Percentiles rank a stretch among this genome's conserved stretches.
Conservation (phyloP, 1,140 invertebrate genomes). For the Papilio polytes region DNA sequence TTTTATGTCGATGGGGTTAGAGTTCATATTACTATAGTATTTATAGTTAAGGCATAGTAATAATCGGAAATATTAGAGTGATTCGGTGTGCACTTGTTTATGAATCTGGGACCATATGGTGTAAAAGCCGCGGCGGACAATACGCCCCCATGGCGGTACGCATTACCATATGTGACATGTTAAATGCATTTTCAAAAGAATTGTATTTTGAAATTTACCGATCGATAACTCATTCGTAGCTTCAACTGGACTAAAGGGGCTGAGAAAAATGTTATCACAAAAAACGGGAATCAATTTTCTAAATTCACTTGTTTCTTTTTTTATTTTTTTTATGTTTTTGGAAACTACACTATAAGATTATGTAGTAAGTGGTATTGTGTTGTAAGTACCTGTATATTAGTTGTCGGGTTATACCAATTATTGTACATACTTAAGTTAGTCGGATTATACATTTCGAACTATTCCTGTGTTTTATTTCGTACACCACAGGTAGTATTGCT, state of each 20-base stretch:
- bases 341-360: no score
- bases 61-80: constrained; percentile 71
- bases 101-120: constrained; percentile 80
- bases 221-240: constrained; percentile 22
- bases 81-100: constrained; percentile 79
- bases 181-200: constrained; percentile 79
- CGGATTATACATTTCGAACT: no score
- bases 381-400: no score
- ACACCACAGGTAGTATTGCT: no score
- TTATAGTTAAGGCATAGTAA: constrained; percentile 46
- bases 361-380: no score
- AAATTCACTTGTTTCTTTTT: background rate
- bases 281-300: background rate
- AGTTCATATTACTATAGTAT: constrained; percentile 43
- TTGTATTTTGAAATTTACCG: constrained; percentile 58
- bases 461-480: no score
- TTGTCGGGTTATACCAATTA: no score
- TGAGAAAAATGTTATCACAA: background rate
- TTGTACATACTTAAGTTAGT: no score
- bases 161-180: constrained; percentile 80
- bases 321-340: no score
- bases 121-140: constrained; percentile 78
- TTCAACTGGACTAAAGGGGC: background rate
- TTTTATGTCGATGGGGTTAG: constrained; percentile 39
- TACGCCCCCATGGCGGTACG: constrained; percentile 70